phyloP scores from a whole-genome alignment of 2,113 vertebrate species.

The Fregetta grallaria region DNA sequence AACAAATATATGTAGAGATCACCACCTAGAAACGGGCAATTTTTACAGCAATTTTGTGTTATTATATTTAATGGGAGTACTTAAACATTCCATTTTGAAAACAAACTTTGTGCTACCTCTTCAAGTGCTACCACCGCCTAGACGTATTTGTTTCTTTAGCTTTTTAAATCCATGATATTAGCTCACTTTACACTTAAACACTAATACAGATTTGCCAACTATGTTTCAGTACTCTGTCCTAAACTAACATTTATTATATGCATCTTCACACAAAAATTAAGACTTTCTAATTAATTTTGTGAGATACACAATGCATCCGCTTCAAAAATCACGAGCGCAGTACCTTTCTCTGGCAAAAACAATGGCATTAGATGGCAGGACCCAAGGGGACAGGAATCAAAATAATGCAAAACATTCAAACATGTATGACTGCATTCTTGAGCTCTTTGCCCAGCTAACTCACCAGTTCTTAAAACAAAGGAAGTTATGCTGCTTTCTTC shows the following conservation, averaged over 20 bases:
- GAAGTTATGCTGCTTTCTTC: background rate
- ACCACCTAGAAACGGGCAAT: constrained; percentile 50
- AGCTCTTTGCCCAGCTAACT: background rate
- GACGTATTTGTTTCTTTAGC: background rate
- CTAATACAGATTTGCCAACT: background rate
- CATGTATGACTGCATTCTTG: background rate
- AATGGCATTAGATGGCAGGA: background rate
- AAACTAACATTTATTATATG: background rate
- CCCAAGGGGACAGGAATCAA: background rate
- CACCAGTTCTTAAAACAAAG: background rate
- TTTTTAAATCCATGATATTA: background rate
- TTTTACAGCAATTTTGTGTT: constrained; percentile 73
- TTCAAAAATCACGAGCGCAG: background rate
- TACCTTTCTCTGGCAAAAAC: background rate
- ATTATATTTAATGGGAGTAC: constrained; percentile 78
- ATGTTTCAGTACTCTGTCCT: background rate
- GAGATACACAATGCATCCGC: background rate
- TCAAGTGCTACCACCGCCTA: background rate
- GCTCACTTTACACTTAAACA: background rate
- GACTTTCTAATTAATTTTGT: background rate
- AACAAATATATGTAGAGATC: constrained; percentile 49
- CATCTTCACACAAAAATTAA: background rate
- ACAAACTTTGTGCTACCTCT: constrained; percentile 52
- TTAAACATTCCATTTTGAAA: constrained; percentile 78
- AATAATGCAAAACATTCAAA: background rate